These are phyloP conservation scores for Drosophila borealis DNA, from an alignment of 2,888 invertebrate species.

Conservation along the genomic window DNA sequence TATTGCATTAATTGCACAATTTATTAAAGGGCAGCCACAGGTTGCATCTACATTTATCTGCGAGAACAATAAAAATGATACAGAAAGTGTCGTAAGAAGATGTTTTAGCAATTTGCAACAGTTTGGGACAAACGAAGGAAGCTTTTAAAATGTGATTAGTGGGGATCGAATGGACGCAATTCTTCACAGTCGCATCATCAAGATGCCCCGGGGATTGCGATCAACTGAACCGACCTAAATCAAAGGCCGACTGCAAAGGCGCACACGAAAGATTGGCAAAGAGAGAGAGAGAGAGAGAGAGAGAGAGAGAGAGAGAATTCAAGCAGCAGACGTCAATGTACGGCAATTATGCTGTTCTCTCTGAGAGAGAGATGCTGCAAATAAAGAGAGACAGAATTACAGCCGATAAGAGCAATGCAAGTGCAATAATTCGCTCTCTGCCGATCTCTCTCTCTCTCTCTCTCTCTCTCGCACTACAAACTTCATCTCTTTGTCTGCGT, in stretches of 20 bases:
- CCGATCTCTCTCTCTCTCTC: not conserved
- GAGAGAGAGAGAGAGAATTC: conserved; percentile 14
- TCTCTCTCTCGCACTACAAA: conserved; percentile 8
- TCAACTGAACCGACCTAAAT: conserved; percentile 28
- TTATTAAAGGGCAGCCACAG: not conserved
- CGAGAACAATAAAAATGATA: not conserved
- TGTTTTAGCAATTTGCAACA: not conserved
- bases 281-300: not conserved
- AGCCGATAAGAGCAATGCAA: conserved; percentile 12
- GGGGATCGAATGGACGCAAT: conserved; percentile 22
- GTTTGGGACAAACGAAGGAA: conserved; percentile 1
- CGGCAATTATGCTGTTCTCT: conserved; percentile 68
- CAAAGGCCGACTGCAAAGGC: conserved; percentile 11
- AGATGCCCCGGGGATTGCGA: conserved; percentile 6
- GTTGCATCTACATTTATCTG: not conserved
- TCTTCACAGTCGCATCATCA: conserved; percentile 5
- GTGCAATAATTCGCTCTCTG: conserved; percentile 7
- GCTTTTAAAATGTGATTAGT: conserved; percentile 56
- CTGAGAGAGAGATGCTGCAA: conserved; percentile 1
- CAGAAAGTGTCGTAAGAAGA: conserved; percentile 4
- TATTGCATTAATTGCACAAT: conserved; percentile 1
- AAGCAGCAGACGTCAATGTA: conserved; percentile 66
- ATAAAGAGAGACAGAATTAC: conserved; percentile 12
- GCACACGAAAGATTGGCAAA: conserved; percentile 2
- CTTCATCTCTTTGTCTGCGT: conserved; percentile 27